Conservation (phyloP, 1,140 invertebrate species). For the Neelides sp. region DNA sequence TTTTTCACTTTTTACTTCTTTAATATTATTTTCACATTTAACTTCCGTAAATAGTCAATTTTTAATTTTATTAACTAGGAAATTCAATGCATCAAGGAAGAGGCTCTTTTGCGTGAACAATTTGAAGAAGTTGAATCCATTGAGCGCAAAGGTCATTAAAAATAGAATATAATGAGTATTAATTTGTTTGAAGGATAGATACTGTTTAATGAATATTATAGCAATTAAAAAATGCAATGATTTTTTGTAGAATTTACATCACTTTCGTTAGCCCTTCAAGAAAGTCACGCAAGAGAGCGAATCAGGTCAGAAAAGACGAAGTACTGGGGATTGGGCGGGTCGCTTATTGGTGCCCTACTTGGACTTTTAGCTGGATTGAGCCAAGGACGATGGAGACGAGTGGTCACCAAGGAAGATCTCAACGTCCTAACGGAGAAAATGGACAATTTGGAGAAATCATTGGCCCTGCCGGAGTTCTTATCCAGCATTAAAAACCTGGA, state of each 20-base stretch:
- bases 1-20: not conserved
- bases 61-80: constrained; percentile 23
- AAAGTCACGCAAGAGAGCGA: constrained; percentile 58
- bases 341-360: constrained; percentile 43
- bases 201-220: too few species aligned
- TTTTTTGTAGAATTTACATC: too few species aligned
- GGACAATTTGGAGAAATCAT: not conserved
- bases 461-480: too few species aligned
- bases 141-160: constrained; percentile 52
- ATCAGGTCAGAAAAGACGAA: constrained; percentile 60
- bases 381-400: constrained; percentile 12
- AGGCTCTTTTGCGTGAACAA: constrained; percentile 9
- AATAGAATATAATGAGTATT: too few species aligned
- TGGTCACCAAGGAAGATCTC: not conserved
- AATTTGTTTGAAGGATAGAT: too few species aligned
- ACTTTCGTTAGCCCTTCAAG: constrained; percentile 52
- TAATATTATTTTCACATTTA: not conserved
- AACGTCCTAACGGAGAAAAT: not conserved
- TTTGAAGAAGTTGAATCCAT: constrained; percentile 37
- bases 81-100: constrained; percentile 29
- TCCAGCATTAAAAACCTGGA: too few species aligned
- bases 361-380: constrained; percentile 22
- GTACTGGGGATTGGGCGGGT: constrained; percentile 63
- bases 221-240: too few species aligned
- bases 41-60: not conserved